These are phyloP conservation scores for Menidia beryllina DNA, from an alignment of 2,113 vertebrate genomes.

Conservation along the genomic window DNA sequence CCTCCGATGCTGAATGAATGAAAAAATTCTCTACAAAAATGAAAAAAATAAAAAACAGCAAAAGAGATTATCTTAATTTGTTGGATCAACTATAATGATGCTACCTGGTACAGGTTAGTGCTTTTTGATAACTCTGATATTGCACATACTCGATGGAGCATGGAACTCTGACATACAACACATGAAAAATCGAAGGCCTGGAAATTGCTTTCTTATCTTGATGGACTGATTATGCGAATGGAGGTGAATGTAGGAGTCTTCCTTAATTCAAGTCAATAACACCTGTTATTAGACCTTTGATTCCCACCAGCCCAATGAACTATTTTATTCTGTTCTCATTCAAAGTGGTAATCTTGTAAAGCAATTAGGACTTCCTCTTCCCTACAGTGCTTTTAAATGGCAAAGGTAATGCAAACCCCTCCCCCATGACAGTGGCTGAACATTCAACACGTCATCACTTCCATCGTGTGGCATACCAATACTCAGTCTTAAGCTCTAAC, in stretches of 20 bases:
- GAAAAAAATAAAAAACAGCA: not conserved
- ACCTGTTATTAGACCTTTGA: slow-evolving; percentile 78
- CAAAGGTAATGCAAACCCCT: slow-evolving; percentile 54
- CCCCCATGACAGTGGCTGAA: slow-evolving; percentile 30
- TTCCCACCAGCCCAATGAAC: slow-evolving; percentile 69
- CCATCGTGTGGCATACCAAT: not conserved
- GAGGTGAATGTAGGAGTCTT: slow-evolving; percentile 53
- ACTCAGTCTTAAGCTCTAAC: not conserved
- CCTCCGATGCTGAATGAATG: not conserved
- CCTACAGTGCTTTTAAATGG: slow-evolving; percentile 69
- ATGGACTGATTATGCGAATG: slow-evolving; percentile 75
- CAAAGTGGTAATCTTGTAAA: slow-evolving; percentile 67
- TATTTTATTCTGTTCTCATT: slow-evolving; percentile 63
- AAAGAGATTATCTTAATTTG: too few relatives aligned
- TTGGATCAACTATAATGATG: not conserved
- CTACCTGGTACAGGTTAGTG: slow-evolving; percentile 23
- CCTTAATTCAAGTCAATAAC: slow-evolving; percentile 74
- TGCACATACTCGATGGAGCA: slow-evolving; percentile 30
- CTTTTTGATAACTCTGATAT: slow-evolving; percentile 48
- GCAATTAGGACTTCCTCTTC: slow-evolving; percentile 71
- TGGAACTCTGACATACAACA: slow-evolving; percentile 75
- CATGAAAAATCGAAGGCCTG: slow-evolving; percentile 70
- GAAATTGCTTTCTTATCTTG: slow-evolving; percentile 75
- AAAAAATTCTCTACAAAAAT: too few relatives aligned
- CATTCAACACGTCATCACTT: slow-evolving; percentile 44